Conservation (phyloP, 2,888 invertebrate species). For the Aleiodes leptofemur region DNA sequence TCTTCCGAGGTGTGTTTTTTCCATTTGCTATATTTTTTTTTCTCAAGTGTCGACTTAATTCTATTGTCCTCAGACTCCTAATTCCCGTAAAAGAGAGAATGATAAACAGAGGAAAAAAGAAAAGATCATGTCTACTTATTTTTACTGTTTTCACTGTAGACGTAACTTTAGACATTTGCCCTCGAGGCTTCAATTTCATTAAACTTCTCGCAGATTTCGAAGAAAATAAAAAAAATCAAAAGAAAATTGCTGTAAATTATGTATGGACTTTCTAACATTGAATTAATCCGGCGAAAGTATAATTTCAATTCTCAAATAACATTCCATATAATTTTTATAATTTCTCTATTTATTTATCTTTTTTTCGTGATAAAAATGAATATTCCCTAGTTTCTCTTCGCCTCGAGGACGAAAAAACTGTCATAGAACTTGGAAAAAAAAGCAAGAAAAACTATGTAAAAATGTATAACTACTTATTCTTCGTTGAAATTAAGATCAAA, state of each 20-base stretch:
- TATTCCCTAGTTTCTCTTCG: neutral
- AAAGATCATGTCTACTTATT: neutral
- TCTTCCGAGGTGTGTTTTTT: neutral
- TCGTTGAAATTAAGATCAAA: slow-evolving; percentile 9
- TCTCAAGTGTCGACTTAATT: neutral
- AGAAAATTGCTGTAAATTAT: no score
- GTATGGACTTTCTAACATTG: slow-evolving; percentile 9
- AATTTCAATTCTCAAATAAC: slow-evolving; percentile 19
- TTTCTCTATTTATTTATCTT: neutral
- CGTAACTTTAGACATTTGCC: slow-evolving; percentile 29
- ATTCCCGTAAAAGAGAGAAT: slow-evolving; percentile 8
- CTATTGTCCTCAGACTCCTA: neutral
- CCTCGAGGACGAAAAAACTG: slow-evolving; percentile 8
- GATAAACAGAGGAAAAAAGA: neutral
- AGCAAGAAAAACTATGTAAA: slow-evolving; percentile 7
- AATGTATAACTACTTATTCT: slow-evolving; percentile 35
- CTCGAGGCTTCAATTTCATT: slow-evolving; percentile 27
- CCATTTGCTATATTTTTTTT: neutral
- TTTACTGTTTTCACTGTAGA: slow-evolving; percentile 18
- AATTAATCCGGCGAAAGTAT: slow-evolving; percentile 20
- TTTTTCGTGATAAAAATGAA: neutral
- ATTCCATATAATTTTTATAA: slow-evolving; percentile 14
- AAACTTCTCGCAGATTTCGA: neutral
- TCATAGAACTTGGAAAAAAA: slow-evolving; percentile 25
- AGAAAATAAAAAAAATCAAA: neutral